These are phyloP conservation scores for Lacanobia oleracea DNA, from an alignment of 2,888 invertebrate genomes.

Conservation along the genomic window DNA sequence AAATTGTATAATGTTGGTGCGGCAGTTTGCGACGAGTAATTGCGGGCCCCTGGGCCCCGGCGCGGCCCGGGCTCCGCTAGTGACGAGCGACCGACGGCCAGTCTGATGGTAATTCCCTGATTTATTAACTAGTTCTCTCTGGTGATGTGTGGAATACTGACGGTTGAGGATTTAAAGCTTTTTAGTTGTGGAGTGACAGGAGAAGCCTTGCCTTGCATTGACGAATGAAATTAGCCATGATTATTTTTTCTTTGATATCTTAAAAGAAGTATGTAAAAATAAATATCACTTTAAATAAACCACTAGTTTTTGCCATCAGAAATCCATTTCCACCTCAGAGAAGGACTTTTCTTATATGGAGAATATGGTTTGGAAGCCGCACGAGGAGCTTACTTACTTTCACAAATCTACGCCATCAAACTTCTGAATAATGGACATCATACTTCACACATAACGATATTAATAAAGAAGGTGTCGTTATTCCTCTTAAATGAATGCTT, in stretches of 20 bases:
- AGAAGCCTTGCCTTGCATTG: neutral
- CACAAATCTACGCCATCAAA: neutral
- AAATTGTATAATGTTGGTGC: conserved; percentile 89
- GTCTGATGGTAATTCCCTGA: conserved; percentile 66
- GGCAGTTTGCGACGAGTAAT: conserved; percentile 81
- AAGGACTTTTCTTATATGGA: neutral
- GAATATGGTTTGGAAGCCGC: neutral
- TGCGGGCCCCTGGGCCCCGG: conserved; percentile 64
- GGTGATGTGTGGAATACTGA: conserved; percentile 12
- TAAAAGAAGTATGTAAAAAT: too few relatives aligned
- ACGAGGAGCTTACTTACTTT: neutral
- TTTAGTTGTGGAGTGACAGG: neutral
- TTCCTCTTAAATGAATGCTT: conserved; percentile 40
- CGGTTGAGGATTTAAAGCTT: conserved; percentile 2
- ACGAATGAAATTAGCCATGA: neutral
- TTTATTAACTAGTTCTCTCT: conserved; percentile 64
- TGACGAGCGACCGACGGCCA: conserved; percentile 54
- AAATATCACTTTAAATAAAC: too few relatives aligned
- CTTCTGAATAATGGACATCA: conserved; percentile 1
- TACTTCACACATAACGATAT: conserved; percentile 41
- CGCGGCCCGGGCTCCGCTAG: conserved; percentile 40
- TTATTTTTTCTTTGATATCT: neutral
- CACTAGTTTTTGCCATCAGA: too few relatives aligned
- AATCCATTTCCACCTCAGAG: neutral
- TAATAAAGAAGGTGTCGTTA: conserved; percentile 49